Conservation (phyloP, 2,888 invertebrate genomes). For the Alloscopus bannaensis region DNA sequence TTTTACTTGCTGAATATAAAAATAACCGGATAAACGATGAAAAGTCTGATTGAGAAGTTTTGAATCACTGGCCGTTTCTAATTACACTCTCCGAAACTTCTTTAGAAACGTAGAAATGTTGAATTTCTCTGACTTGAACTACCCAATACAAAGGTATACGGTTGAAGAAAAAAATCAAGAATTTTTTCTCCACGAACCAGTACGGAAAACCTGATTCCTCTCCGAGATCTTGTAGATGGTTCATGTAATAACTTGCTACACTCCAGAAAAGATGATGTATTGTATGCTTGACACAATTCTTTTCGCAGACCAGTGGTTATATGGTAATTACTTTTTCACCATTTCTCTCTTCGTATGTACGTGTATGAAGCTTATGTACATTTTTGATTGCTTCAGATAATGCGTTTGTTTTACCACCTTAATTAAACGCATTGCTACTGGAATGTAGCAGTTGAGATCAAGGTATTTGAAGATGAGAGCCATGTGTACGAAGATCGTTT, state of each 20-base stretch:
- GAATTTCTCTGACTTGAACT: neutral
- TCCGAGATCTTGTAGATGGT: constrained; percentile 15
- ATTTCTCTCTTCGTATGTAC: neutral
- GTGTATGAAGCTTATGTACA: neutral
- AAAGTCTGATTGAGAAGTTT: constrained; percentile 38
- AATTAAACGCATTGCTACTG: constrained; percentile 52
- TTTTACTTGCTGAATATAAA: no score
- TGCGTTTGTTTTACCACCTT: constrained; percentile 55
- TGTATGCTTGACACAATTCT: constrained; percentile 26
- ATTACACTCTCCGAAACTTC: constrained; percentile 19
- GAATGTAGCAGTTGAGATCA: neutral
- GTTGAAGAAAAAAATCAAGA: neutral
- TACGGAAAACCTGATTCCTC: constrained; percentile 44
- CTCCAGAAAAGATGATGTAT: constrained; percentile 36
- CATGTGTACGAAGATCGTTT: neutral
- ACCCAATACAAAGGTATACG: neutral
- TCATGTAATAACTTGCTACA: constrained; percentile 33
- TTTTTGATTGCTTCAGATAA: constrained; percentile 48
- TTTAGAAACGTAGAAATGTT: neutral
- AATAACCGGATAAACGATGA: no score
- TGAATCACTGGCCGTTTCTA: constrained; percentile 49
- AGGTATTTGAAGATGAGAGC: neutral
- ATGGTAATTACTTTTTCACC: constrained; percentile 25
- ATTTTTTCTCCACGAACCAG: neutral
- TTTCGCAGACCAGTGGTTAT: constrained; percentile 20